These are phyloP conservation scores for Spodoptera frugiperda DNA, from an alignment of 1,140 invertebrate species.

Conservation along the genomic window DNA sequence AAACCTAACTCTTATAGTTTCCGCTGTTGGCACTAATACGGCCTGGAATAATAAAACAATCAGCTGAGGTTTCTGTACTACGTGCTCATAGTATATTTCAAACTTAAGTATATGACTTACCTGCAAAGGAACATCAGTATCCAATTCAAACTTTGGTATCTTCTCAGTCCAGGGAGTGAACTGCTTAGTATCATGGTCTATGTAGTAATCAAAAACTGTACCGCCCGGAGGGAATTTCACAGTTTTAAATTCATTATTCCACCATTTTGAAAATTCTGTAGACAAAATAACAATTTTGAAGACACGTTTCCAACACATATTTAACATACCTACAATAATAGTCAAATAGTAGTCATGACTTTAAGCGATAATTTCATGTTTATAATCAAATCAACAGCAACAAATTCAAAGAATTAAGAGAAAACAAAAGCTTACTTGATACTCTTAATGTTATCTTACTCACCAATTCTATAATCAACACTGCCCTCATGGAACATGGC, in stretches of 20 bases:
- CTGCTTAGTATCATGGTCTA: slow-evolving; percentile 95
- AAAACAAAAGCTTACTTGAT: too few species aligned
- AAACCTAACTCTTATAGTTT: slow-evolving; percentile 95
- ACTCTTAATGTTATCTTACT: slow-evolving; percentile 30
- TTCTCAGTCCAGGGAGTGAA: slow-evolving; percentile 96
- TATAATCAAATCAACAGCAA: too few species aligned
- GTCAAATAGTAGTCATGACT: too few species aligned
- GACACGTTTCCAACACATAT: too few species aligned
- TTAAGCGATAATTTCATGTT: too few species aligned
- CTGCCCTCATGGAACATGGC: slow-evolving; percentile 97
- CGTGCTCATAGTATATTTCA: background rate
- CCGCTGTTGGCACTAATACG: slow-evolving; percentile 96
- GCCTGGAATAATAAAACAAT: slow-evolving; percentile 86
- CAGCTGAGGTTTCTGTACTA: too few species aligned
- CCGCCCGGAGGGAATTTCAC: slow-evolving; percentile 96
- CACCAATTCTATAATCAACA: slow-evolving; percentile 88
- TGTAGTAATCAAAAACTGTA: slow-evolving; percentile 98
- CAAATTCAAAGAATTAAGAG: too few species aligned
- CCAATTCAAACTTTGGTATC: slow-evolving; percentile 95
- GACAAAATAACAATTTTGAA: slow-evolving; percentile 57
- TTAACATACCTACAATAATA: too few species aligned
- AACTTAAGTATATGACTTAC: slow-evolving; percentile 75
- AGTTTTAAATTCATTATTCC: slow-evolving; percentile 97
- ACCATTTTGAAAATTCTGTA: slow-evolving; percentile 98
- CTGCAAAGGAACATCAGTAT: slow-evolving; percentile 96